Percentiles rank a stretch among this genome's conserved stretches.
phyloP scores from a whole-genome alignment of 2,888 invertebrate genomes.

The Elaeidobius kamerunicus region DNA sequence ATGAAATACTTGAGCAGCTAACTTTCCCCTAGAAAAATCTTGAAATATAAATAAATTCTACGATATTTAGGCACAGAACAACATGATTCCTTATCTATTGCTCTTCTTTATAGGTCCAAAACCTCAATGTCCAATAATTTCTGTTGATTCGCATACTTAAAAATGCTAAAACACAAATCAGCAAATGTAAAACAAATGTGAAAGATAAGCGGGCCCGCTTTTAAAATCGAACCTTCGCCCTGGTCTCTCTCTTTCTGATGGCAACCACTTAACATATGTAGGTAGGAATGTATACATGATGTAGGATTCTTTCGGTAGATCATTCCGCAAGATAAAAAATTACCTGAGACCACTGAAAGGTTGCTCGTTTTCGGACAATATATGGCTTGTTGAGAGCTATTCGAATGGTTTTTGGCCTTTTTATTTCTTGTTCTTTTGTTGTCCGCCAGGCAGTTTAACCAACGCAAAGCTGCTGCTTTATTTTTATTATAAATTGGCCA shows the following conservation, averaged over 20 bases:
- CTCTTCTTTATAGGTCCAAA: too few relatives aligned
- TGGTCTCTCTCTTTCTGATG: too few relatives aligned
- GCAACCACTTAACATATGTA: conserved; percentile 29
- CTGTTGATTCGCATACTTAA: too few relatives aligned
- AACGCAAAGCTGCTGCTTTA: too few relatives aligned
- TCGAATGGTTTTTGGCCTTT: conserved; percentile 23
- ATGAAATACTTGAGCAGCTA: too few relatives aligned
- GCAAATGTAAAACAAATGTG: conserved; percentile 28
- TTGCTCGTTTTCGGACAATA: conserved; percentile 21
- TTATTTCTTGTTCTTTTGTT: conserved; percentile 16
- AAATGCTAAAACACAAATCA: conserved; percentile 1
- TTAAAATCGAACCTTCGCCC: conserved; percentile 9
- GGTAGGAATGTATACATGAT: conserved; percentile 31
- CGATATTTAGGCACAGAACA: too few relatives aligned
- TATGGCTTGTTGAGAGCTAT: conserved; percentile 11
- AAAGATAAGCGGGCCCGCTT: conserved; percentile 16
- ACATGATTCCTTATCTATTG: too few relatives aligned
- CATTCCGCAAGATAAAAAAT: conserved; percentile 25
- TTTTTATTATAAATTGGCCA: too few relatives aligned
- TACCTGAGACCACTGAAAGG: conserved; percentile 28
- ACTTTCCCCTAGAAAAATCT: too few relatives aligned
- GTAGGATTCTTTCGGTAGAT: conserved; percentile 27
- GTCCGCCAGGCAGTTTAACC: background rate
- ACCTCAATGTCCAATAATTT: too few relatives aligned
- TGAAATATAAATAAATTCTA: too few relatives aligned